Percentiles rank a stretch among this genome's conserved stretches.
phyloP scores from a whole-genome alignment of 1,140 invertebrate species.

The Muscidifurax raptorellus region DNA sequence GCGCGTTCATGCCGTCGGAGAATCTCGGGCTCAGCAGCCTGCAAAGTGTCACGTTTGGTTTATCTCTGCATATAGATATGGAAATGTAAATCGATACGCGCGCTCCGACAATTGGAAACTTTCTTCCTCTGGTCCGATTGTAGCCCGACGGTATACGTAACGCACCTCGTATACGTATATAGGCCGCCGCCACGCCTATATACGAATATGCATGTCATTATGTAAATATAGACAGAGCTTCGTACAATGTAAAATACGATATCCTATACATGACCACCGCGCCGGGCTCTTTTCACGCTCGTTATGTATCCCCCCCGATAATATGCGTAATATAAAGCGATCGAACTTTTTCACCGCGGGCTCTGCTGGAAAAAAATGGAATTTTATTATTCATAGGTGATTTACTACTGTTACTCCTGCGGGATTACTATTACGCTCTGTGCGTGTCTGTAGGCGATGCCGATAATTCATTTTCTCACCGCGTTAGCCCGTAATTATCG shows the following conservation, averaged over 20 bases:
- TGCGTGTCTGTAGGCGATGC: no score
- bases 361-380: not conserved
- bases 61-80: no score
- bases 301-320: not conserved
- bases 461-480: no score
- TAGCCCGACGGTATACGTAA: no score
- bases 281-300: not conserved
- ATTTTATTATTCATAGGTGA: not conserved
- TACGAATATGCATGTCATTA: not conserved
- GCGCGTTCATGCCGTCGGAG: slow-evolving; percentile 87
- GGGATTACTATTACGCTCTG: no score
- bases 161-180: no score
- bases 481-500: no score
- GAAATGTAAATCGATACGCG: no score
- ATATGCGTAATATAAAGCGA: slow-evolving; percentile 15
- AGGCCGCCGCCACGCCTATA: no score
- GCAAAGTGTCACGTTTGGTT: slow-evolving; percentile 14
- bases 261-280: not conserved
- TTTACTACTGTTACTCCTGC: not conserved
- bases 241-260: slow-evolving; percentile 27
- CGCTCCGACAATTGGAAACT: not conserved
- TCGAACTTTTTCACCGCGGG: not conserved
- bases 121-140: no score
- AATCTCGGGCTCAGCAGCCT: slow-evolving; percentile 87
- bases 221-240: not conserved